phyloP scores from a whole-genome alignment of 2,113 vertebrate species.

The Platanista minor region DNA sequence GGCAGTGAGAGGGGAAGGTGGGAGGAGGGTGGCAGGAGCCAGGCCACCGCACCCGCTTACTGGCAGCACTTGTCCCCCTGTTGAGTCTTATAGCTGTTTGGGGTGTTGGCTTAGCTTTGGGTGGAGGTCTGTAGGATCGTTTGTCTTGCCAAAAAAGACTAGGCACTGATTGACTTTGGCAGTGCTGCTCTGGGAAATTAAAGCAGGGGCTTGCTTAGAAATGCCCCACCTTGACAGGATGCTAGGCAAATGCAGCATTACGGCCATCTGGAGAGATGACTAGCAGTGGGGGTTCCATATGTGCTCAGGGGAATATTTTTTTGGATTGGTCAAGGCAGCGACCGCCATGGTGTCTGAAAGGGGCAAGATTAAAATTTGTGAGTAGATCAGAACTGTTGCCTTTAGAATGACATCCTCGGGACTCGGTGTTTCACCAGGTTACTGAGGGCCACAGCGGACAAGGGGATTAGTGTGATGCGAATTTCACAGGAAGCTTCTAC shows the following conservation, averaged over 20 bases:
- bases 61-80: not conserved
- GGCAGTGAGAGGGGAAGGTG: not conserved
- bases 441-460: not conserved
- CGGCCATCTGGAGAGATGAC: not conserved
- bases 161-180: not conserved
- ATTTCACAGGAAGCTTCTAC: constrained; percentile 34
- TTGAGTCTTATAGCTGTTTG: not conserved
- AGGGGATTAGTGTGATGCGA: not conserved
- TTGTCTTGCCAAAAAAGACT: not conserved
- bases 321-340: not conserved
- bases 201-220: not conserved
- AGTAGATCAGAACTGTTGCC: not conserved
- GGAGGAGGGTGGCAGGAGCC: not conserved
- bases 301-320: not conserved
- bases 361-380: not conserved
- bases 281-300: not conserved
- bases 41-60: not conserved
- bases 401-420: not conserved
- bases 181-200: not conserved
- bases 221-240: not conserved
- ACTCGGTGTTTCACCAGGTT: not conserved
- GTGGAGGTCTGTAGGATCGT: not conserved
- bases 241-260: not conserved
- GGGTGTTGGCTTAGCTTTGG: not conserved
- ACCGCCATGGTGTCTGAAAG: not conserved